Base-by-base conservation (phyloP, 2,888 invertebrate genomes). In the Sceliomorpha sp. region DNA sequence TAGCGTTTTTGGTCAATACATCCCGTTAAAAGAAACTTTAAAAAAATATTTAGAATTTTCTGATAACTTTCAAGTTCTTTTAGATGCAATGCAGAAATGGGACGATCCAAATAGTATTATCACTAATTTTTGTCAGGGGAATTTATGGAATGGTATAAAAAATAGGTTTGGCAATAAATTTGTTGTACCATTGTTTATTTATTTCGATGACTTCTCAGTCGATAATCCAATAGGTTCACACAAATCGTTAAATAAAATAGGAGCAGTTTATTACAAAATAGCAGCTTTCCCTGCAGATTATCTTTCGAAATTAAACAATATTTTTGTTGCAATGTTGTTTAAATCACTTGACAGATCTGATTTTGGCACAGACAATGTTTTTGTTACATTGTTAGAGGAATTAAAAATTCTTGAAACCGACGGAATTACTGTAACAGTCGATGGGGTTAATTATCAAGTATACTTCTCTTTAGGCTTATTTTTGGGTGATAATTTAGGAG, bases 401-500 rank as follows among this genome's bases (percentile, higher is more conserved):
- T 26, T 64, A 7, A 8, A 20, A 6, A 6, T 24, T 44, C n/a
- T 55, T 6, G 55, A 55, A 36, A 34, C 32, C 2, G 27, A 55
- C 32, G 55, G 55, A 5, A 8, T 55, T 5, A 6, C 13, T 13
- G 10, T 55, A 1, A 34, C 1, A 3, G 24, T 44, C 14, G 15
- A 36, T 6, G 29, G 36, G 8, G 20, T 44, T 40, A 51, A 20
- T 4, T n/a, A 27, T 1, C 14, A 1, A n/a, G 24, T 53, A 20
- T 29, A 47, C 13, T 68, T 70, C 45, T 42, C 60, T 29, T 26
- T 60, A 12, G 26, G 39, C 39, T 32, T 51, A 13, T 45, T 70
- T 27, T 10, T 63, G 6, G 70, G 60, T 9, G 70, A 73, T 26
- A 73, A 73, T 44, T 39, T 67, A 27, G 64, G 63, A 1, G 45